A percentile compares a stretch with the other conserved stretches of the same genome.
These are phyloP conservation scores for Clupea harengus DNA, from an alignment of 2,113 vertebrate species.

Conservation along the genomic window DNA sequence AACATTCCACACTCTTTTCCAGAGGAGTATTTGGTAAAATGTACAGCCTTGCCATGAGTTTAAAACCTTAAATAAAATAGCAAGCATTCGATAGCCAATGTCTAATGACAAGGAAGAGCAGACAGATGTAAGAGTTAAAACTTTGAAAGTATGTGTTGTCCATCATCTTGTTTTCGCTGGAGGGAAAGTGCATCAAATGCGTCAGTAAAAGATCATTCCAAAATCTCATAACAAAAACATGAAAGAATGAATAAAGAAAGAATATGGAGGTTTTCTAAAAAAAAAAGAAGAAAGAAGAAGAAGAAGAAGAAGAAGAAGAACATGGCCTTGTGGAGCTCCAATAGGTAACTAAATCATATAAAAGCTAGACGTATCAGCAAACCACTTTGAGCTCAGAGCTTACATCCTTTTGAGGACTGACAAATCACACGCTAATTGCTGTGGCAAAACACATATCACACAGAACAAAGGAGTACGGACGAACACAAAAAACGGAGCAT, in stretches of 20 bases:
- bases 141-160: not conserved
- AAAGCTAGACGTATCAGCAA: not conserved
- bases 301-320: too few species aligned
- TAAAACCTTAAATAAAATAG: not conserved
- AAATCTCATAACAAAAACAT: not conserved
- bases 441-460: slow-evolving; percentile 41
- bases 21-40: not conserved
- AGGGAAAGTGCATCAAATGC: not conserved
- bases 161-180: not conserved
- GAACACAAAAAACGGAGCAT: not conserved
- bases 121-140: not conserved
- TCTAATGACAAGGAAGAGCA: not conserved
- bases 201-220: not conserved
- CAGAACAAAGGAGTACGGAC: not conserved
- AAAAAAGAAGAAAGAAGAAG: not conserved
- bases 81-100: not conserved
- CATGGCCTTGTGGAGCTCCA: not conserved
- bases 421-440: slow-evolving; percentile 22
- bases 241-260: not conserved
- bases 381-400: not conserved
- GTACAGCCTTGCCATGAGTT: not conserved
- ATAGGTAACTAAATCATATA: not conserved
- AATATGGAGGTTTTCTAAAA: not conserved
- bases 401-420: not conserved
- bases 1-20: not conserved